A percentile compares a stretch with the other conserved stretches of the same genome.
phyloP scores from a whole-genome alignment of 1,140 invertebrate species.

The Bombus sibiricus region DNA sequence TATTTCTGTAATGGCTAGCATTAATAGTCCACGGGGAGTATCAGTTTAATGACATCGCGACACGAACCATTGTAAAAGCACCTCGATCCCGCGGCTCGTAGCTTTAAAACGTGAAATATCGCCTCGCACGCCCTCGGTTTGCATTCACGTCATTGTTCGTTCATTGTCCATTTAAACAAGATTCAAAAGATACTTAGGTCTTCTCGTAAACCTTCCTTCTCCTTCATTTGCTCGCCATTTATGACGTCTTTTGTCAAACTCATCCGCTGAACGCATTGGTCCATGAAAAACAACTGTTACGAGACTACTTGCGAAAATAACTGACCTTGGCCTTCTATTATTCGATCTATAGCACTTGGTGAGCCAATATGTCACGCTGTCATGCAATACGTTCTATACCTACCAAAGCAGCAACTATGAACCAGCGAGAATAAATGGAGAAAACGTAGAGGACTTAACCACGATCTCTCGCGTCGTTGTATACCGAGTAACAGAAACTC shows the following conservation, averaged over 20 bases:
- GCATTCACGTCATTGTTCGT: slow-evolving; percentile 1
- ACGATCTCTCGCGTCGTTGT: background rate
- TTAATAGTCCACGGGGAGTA: slow-evolving; percentile 29
- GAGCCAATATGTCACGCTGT: background rate
- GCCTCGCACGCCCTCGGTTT: background rate
- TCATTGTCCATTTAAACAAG: background rate
- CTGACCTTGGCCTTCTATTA: background rate
- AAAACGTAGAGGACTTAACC: background rate
- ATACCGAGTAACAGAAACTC: background rate
- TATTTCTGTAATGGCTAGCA: slow-evolving; percentile 36
- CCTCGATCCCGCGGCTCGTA: background rate
- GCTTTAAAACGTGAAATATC: slow-evolving; percentile 41
- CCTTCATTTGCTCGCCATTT: background rate
- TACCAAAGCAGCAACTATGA: background rate
- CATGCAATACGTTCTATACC: no score
- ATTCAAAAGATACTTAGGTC: no score
- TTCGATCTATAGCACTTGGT: background rate
- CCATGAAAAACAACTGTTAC: background rate
- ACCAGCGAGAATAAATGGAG: no score
- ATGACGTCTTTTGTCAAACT: background rate
- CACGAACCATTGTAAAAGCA: slow-evolving; percentile 30
- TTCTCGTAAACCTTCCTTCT: background rate
- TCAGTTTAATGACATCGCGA: slow-evolving; percentile 24
- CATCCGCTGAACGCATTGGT: background rate
- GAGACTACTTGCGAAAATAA: background rate